A percentile compares a stretch with the other conserved stretches of the same genome.
Evolutionary conservation across 1,140 invertebrate genomes (phyloP).

Genomic region (Drosophila watanabei): DNA sequence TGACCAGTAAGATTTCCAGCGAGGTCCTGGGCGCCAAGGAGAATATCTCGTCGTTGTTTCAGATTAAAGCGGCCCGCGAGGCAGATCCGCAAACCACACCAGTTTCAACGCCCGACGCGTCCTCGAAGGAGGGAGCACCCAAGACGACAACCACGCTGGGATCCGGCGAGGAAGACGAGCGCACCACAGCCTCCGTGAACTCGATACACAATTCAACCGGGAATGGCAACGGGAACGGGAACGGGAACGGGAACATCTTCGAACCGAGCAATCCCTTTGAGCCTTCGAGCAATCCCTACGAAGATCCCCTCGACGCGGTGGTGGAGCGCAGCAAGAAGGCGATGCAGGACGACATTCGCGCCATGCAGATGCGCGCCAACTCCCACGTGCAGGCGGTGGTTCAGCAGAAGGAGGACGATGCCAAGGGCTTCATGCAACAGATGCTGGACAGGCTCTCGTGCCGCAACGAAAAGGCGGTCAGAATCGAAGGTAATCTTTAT

Average conservation of each 20-base stretch:
- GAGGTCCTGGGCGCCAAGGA: constrained; percentile 76
- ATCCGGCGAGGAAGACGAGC: constrained; percentile 76
- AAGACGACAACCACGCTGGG: constrained; percentile 56
- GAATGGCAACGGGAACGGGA: constrained; percentile 54
- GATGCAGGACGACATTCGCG: constrained; percentile 73
- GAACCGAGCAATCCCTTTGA: constrained; percentile 56
- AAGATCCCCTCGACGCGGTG: constrained; percentile 69
- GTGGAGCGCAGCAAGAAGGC: constrained; percentile 80
- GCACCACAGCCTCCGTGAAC: constrained; percentile 82
- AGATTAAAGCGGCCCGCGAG: constrained; percentile 71
- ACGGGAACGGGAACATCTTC: constrained; percentile 58
- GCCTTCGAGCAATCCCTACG: constrained; percentile 12
- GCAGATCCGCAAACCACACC: constrained; percentile 43
- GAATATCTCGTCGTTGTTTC: constrained; percentile 74
- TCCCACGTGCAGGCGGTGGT: constrained; percentile 40
- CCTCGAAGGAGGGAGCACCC: constrained; percentile 59
- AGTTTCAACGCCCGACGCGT: constrained; percentile 39
- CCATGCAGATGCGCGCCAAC: constrained; percentile 46
- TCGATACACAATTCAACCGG: constrained; percentile 75
- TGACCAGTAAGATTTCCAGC: constrained; percentile 71
- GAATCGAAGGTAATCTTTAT: constrained; percentile 66
- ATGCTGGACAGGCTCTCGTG: constrained; percentile 73
- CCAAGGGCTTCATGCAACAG: constrained; percentile 73
- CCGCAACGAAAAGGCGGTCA: constrained; percentile 77
- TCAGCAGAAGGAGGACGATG: constrained; percentile 40